Base-by-base conservation (phyloP, 2,888 invertebrate species). In the Hypsopygia costalis region DNA sequence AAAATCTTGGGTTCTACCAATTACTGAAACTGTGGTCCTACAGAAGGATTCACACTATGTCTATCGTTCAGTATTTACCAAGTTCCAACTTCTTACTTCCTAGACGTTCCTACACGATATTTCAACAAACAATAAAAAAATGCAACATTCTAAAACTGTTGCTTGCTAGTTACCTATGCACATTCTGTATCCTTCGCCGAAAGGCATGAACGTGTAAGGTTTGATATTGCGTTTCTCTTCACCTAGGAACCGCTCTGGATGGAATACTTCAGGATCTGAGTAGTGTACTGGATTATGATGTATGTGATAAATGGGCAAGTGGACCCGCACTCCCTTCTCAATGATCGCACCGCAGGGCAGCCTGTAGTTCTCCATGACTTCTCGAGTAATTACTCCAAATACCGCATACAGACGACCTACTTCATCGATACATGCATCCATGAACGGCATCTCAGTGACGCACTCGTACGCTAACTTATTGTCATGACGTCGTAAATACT, bases 91-190 rank as follows among this genome's bases (percentile, higher is more conserved):
- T n/a, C n/a, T n/a, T n/a, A n/a, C n/a, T n/a, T n/a, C n/a, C n/a
- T n/a, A n/a, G n/a, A n/a, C n/a, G n/a, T n/a, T n/a, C n/a, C n/a
- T n/a, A n/a, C n/a, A n/a, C n/a, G n/a, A n/a, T n/a, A n/a, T n/a
- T n/a, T n/a, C n/a, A n/a, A n/a, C n/a, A n/a, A n/a, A n/a, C n/a
- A n/a, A n/a, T n/a, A n/a, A n/a, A n/a, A n/a, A n/a, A n/a, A n/a
- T n/a, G n/a, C n/a, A n/a, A n/a, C n/a, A n/a, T n/a, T n/a, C n/a
- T n/a, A n/a, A n/a, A n/a, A n/a, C n/a, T n/a, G n/a, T n/a, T n/a
- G n/a, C n/a, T n/a, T n/a, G n/a, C n/a, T 12, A 62, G 57, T 53
- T 55, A 74, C 74, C 76, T 7, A 76, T 55, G 31, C 77, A 77
- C 36, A 61, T 51, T 36, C 74, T 60, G 0, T 58, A 62, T 5